Evolutionary conservation across 92 coral and sea anemone genomes (phyloP), one percentile per base, ranked within the genome.

Genomic region (Virgularia gustaviana): DNA sequence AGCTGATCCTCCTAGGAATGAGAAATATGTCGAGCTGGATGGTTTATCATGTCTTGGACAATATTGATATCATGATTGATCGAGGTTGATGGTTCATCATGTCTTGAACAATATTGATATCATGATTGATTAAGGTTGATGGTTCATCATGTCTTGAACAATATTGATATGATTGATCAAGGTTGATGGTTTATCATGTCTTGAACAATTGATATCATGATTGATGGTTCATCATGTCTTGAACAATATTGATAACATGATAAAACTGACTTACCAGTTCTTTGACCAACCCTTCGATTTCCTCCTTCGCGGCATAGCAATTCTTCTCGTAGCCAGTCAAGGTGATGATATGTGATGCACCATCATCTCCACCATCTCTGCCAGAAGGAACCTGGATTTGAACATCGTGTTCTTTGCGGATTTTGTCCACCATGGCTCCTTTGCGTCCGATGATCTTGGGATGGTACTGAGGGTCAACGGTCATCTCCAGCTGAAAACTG

Each of bases 361-460:
- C 89, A 10, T 79, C 73, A 6, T 82, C 94, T 0, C 53, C 73
- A 3, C 82, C 84, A 31, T 20, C 15, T 49, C 43, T 79, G 66
- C 73, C 63, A 0, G 86, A 68, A 2, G 99, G 96, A 54, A 94
- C 85, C 81, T 94, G 99, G 62, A 94, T 94, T 55, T 84, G 87
- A 25, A 94, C 96, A 2, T 67, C 94, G 49, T 89, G 96, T 30
- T 94, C 91, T 11, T 62, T 79, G 31, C 99, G 99, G 41, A 94
- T 94, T 55, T 85, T 87, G 74, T 88, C 90, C 25, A 94, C 83
- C 44, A 94, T 91, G 9, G 67, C 83, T 2, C 99, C 99, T 36
- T 83, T 87, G 11, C 96, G 96, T 13, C 99, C 99, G 19, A 94
- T 94, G 84, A 94, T 94, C 86, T 94, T 94, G 1, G 99, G 96